Percentiles rank a stretch among this genome's conserved stretches.
These are phyloP conservation scores for Pantherophis vulpinus DNA, from an alignment of 2,797 vertebrate species.

Conservation along the genomic window DNA sequence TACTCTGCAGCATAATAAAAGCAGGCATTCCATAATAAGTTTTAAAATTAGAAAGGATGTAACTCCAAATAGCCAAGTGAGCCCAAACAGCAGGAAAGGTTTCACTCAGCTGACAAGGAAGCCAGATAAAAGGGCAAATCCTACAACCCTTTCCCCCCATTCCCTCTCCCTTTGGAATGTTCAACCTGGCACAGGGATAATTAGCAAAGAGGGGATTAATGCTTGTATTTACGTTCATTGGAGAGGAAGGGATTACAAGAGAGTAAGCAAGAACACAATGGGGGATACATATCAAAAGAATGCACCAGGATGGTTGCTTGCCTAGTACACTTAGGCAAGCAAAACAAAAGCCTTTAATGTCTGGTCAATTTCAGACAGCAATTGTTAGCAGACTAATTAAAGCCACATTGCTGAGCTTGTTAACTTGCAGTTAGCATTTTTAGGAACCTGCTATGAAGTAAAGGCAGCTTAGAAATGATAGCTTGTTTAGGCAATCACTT, in stretches of 20 bases:
- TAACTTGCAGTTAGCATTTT: neutral
- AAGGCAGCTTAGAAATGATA: neutral
- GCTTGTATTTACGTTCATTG: neutral
- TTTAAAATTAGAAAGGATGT: neutral
- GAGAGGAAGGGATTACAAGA: neutral
- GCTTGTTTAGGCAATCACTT: neutral
- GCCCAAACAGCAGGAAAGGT: neutral
- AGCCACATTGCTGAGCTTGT: neutral
- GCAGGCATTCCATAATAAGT: neutral
- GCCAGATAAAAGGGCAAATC: neutral
- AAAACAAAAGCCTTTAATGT: neutral
- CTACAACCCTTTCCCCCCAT: neutral
- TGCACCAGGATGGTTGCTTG: neutral
- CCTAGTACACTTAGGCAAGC: neutral
- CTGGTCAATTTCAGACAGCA: neutral
- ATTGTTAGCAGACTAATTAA: neutral
- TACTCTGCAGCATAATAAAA: neutral
- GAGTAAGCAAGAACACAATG: neutral
- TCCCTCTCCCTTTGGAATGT: neutral
- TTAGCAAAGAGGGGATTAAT: neutral
- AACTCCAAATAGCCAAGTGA: neutral
- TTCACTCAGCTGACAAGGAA: neutral
- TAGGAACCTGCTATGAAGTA: neutral
- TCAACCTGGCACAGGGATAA: neutral
- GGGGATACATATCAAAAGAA: neutral